phyloP scores from a whole-genome alignment of 2,113 vertebrate species.

The Rhinoderma darwinii region DNA sequence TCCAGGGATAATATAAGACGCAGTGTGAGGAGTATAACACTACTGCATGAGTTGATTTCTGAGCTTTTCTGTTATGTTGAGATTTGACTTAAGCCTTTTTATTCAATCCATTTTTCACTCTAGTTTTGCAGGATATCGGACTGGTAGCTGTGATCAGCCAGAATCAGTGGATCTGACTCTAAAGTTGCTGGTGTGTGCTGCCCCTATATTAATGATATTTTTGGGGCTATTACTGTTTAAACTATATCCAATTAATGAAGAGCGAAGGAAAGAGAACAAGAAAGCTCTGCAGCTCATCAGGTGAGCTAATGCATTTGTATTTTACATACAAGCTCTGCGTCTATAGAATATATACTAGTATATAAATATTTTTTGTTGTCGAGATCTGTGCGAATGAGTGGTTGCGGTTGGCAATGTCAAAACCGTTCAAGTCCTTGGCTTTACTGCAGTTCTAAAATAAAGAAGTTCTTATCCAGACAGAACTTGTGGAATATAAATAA shows the following conservation, averaged over 20 bases:
- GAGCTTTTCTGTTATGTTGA: background rate
- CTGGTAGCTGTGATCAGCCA: slow-evolving; percentile 81
- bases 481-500: too few relatives aligned
- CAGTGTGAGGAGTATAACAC: background rate
- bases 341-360: too few relatives aligned
- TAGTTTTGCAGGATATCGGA: slow-evolving; percentile 90
- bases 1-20: background rate
- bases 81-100: background rate
- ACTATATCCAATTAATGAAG: slow-evolving; percentile 89
- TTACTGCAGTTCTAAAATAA: too few relatives aligned
- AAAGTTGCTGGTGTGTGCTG: slow-evolving; percentile 86
- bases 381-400: too few relatives aligned
- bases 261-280: slow-evolving; percentile 80
- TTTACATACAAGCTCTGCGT: too few relatives aligned
- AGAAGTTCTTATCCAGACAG: too few relatives aligned
- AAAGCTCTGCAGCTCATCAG: slow-evolving; percentile 81
- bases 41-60: background rate
- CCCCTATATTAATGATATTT: slow-evolving; percentile 82
- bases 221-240: slow-evolving; percentile 87
- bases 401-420: too few relatives aligned
- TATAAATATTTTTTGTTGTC: too few relatives aligned
- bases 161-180: slow-evolving; percentile 80
- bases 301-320: slow-evolving; percentile 67
- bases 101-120: background rate
- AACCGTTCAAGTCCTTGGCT: too few relatives aligned